A percentile compares a stretch with the other conserved stretches of the same genome.
phyloP scores from a whole-genome alignment of 2,797 vertebrate species.

The Falco peregrinus region DNA sequence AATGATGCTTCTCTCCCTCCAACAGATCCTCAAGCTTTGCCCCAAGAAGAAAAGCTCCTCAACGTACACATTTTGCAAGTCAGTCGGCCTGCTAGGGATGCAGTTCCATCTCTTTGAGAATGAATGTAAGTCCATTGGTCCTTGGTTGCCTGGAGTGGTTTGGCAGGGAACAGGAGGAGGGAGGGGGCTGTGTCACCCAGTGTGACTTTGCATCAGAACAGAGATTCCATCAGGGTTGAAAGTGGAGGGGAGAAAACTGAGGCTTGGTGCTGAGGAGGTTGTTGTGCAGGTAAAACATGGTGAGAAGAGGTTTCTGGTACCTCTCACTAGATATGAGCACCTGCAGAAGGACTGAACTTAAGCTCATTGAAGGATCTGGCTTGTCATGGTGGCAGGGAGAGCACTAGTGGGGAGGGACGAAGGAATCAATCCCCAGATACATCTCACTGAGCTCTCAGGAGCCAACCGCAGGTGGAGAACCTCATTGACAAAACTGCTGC shows the following conservation, averaged over 20 bases:
- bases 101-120: slow-evolving; percentile 98
- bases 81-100: slow-evolving; percentile 94
- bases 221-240: neutral
- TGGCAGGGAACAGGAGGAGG: neutral
- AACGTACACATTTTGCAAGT: slow-evolving; percentile 97
- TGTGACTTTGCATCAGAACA: neutral
- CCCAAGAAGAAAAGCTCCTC: slow-evolving; percentile 98
- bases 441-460: neutral
- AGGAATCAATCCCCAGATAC: neutral
- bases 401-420: neutral
- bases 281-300: neutral
- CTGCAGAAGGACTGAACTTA: neutral
- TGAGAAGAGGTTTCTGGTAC: neutral
- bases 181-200: neutral
- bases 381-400: neutral
- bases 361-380: neutral
- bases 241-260: neutral
- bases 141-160: neutral
- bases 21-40: slow-evolving; percentile 95
- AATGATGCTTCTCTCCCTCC: neutral
- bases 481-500: neutral
- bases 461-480: neutral
- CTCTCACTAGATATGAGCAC: neutral
- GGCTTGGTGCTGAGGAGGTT: neutral
- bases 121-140: slow-evolving; percentile 86